These are phyloP conservation scores for Empis livida DNA, from an alignment of 2,888 invertebrate genomes.

Conservation along the genomic window DNA sequence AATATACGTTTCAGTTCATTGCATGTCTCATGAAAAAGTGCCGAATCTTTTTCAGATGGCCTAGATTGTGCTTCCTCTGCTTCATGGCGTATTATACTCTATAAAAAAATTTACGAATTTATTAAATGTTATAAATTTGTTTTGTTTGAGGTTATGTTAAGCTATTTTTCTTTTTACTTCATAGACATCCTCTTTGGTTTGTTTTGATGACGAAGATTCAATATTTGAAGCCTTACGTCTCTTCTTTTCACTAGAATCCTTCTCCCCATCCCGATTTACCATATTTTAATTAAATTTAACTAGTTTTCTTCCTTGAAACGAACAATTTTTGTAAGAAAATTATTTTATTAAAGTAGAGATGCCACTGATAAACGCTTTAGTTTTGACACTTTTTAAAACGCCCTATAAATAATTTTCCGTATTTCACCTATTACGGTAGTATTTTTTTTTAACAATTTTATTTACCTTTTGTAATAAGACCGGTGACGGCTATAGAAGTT, in stretches of 20 bases:
- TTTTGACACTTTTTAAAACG: no score
- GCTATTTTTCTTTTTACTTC: constrained; percentile 4
- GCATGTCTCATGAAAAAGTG: constrained; percentile 8
- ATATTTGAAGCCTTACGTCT: constrained; percentile 7
- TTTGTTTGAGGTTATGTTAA: not conserved
- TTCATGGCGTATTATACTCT: constrained; percentile 11
- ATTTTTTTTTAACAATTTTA: no score
- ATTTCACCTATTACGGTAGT: no score
- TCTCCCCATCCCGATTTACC: constrained; percentile 10
- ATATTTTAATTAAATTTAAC: constrained; percentile 2
- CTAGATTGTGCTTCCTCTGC: constrained; percentile 10
- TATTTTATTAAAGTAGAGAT: not conserved
- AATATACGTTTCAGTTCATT: constrained; percentile 53
- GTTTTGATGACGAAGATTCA: constrained; percentile 7
- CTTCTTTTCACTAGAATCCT: constrained; percentile 9
- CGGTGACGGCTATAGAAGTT: no score
- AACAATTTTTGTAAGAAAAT: not conserved
- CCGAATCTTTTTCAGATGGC: constrained; percentile 9
- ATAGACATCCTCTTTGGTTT: constrained; percentile 10
- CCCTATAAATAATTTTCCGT: no score
- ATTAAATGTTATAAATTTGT: not conserved
- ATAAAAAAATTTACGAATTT: not conserved
- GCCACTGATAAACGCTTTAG: no score
- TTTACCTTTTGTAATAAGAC: no score
- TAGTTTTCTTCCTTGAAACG: no score